Conservation (phyloP, 2,888 invertebrate genomes). For the Metallyticus violacea region DNA sequence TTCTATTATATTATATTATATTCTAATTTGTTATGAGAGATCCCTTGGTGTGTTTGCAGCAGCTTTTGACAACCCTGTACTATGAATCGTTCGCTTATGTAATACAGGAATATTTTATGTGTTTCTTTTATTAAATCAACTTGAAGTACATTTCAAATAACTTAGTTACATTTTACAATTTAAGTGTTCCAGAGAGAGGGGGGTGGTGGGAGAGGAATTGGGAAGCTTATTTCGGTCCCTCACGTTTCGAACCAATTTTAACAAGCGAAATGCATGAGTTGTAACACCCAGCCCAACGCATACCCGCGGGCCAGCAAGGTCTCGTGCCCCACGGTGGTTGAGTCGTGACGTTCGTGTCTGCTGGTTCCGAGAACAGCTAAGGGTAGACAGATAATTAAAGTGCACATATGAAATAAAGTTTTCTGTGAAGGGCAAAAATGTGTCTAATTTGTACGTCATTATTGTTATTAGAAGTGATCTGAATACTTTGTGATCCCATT, state of each 20-base stretch:
- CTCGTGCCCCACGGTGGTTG: background rate
- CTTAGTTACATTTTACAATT: too few relatives aligned
- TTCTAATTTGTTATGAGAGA: too few relatives aligned
- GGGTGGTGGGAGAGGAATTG: background rate
- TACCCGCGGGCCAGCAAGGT: background rate
- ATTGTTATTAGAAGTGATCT: background rate
- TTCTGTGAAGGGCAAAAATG: background rate
- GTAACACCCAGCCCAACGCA: background rate
- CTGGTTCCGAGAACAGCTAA: background rate
- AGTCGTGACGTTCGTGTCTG: constrained; percentile 6
- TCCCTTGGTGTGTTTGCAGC: too few relatives aligned
- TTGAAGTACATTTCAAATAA: too few relatives aligned
- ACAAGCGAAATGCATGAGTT: background rate
- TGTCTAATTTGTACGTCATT: constrained; percentile 1
- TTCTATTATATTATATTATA: too few relatives aligned
- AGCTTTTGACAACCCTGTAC: too few relatives aligned
- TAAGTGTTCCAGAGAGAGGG: too few relatives aligned
- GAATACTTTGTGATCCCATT: background rate
- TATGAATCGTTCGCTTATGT: too few relatives aligned
- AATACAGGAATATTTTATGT: too few relatives aligned
- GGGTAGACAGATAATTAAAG: constrained; percentile 1
- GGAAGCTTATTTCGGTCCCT: background rate
- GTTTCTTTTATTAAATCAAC: too few relatives aligned
- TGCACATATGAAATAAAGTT: background rate
- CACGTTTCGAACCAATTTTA: background rate